phyloP scores from a whole-genome alignment of 2,113 vertebrate species.

The Talpa occidentalis region DNA sequence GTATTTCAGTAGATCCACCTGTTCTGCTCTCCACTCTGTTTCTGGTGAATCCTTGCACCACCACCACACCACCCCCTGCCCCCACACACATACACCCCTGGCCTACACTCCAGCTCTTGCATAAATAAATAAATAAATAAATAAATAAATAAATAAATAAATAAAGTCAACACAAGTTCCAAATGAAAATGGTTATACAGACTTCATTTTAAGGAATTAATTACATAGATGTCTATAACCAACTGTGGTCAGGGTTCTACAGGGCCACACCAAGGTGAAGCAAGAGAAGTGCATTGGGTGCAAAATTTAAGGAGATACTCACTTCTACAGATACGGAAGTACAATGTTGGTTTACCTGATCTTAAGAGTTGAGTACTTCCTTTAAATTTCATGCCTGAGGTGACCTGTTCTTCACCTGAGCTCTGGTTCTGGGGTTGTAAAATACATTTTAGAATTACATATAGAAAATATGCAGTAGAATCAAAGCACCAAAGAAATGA shows the following conservation, averaged over 20 bases:
- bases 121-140: too few species aligned
- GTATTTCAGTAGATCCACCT: too few species aligned
- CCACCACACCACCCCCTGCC: too few species aligned
- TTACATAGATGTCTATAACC: background rate
- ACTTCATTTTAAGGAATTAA: constrained; percentile 23
- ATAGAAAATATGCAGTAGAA: constrained; percentile 32
- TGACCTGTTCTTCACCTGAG: background rate
- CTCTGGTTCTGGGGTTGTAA: background rate
- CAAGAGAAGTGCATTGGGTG: background rate
- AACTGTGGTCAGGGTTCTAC: background rate
- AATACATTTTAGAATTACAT: background rate
- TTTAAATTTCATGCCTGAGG: constrained; percentile 25
- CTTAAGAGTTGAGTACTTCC: background rate
- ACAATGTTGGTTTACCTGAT: background rate
- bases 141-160: too few species aligned
- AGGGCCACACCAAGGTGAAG: background rate
- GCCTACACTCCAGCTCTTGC: too few species aligned
- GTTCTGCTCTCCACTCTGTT: too few species aligned
- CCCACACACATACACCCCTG: too few species aligned
- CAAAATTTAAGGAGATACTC: background rate
- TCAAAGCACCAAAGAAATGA: background rate
- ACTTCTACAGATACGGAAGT: background rate
- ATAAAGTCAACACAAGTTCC: background rate
- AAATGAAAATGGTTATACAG: background rate
- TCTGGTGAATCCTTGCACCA: too few species aligned